phyloP scores from a whole-genome alignment of 2,888 invertebrate genomes.

The Atherix ibis region DNA sequence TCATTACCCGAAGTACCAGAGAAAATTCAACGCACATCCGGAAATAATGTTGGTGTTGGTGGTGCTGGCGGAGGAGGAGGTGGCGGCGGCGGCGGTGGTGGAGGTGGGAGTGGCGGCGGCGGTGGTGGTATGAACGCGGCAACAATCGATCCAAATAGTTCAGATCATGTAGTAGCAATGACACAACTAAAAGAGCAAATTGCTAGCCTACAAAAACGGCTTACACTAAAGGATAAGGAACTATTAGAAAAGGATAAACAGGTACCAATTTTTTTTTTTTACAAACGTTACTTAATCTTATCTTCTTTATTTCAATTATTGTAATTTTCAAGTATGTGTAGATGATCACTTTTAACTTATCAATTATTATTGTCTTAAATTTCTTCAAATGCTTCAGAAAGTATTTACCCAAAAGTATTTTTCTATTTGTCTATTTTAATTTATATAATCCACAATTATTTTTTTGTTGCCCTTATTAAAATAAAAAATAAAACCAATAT shows the following conservation, averaged over 20 bases:
- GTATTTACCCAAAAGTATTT: no score
- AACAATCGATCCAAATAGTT: conserved; percentile 61
- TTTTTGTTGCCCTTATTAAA: no score
- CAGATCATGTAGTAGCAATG: conserved; percentile 87
- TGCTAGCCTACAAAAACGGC: conserved; percentile 75
- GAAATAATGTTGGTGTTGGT: conserved; percentile 7
- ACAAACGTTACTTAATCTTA: background rate
- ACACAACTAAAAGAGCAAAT: conserved; percentile 90
- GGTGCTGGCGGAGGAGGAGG: background rate
- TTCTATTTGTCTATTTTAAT: no score
- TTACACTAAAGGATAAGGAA: conserved; percentile 69
- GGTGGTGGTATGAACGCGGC: conserved; percentile 18
- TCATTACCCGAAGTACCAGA: conserved; percentile 24
- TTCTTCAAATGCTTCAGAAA: no score
- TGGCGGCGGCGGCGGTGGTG: conserved; percentile 6
- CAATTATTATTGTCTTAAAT: no score
- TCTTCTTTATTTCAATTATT: no score
- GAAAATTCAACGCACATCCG: conserved; percentile 22
- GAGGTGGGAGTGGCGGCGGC: conserved; percentile 14
- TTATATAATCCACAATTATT: no score
- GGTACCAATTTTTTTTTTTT: conserved; percentile 37
- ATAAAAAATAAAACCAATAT: no score
- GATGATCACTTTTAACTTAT: no score
- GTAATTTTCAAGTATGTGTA: no score
- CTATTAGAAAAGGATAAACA: conserved; percentile 78